Evolutionary conservation across 2,797 vertebrate genomes (phyloP).

Genomic region (Rhincodon typus): DNA sequence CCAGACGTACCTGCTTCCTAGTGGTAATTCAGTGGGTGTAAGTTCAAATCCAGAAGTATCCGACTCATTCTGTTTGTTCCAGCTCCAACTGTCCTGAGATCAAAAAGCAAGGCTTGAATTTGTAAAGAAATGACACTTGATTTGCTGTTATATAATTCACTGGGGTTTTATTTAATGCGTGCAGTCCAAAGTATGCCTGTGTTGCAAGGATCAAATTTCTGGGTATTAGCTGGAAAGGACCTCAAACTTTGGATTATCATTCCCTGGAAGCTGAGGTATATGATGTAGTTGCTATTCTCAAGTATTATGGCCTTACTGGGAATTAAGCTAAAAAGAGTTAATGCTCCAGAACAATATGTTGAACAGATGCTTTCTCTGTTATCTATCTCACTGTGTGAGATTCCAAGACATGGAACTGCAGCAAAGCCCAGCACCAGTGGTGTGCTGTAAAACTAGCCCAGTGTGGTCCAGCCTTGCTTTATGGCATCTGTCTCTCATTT

Average conservation of each 20-base stretch:
- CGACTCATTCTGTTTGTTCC: background rate
- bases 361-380: background rate
- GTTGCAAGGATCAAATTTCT: background rate
- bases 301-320: background rate
- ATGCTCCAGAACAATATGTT: background rate
- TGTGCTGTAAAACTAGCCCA: background rate
- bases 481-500: background rate
- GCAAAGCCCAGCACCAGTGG: background rate
- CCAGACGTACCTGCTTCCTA: background rate
- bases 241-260: background rate
- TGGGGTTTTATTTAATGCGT: background rate
- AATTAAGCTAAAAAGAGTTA: background rate
- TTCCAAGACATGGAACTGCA: background rate
- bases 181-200: background rate
- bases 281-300: background rate
- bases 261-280: background rate
- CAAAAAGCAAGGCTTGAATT: slow-evolving; percentile 24
- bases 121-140: slow-evolving; percentile 6
- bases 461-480: background rate
- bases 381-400: background rate
- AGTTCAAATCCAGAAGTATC: slow-evolving; percentile 10
- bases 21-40: background rate
- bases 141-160: background rate
- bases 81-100: background rate
- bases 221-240: background rate